Base-by-base conservation (phyloP, 2,113 vertebrate genomes). In the Chiloscyllium plagiosum region DNA sequence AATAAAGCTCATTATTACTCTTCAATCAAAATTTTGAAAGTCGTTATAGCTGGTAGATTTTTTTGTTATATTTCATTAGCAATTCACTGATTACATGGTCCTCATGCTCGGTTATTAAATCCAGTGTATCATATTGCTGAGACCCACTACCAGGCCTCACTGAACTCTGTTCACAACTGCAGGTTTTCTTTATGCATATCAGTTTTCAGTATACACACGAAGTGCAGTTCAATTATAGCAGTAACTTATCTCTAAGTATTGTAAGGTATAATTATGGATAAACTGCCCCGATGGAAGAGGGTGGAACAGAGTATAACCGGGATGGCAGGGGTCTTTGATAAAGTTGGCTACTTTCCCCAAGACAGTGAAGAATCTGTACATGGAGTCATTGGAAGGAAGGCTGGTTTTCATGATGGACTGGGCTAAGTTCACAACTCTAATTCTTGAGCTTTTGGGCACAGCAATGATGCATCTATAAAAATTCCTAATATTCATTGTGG, bases 11-110 rank as follows among this genome's bases (percentile, higher is more conserved):
- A 72, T 37, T 72, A 61, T 70, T 65, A 26, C 68, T 72, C 20
- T 72, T n/a, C 69, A 70, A 95, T 95, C 69, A 76, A 76, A 61
- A 95, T 72, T 47, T 72, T 47, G 72, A 72, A 95, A 93, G n/a
- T 93, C 22, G 61, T 66, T 87, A 61, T 93, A n/a, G 20, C 33
- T 56, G 87, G 56, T 37, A 22, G 33, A 8, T 56, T 61, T n/a
- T 61, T 61, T 90, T 33, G 52, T 47, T 90, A 33, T 61, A 95
- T 26, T 95, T 50, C 94, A 72, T 52, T 50, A 29, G 68, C 94
- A 95, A 95, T 52, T 26, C 42, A 37, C 87, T 61, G 4, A 61
- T 94, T 42, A 50, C 17, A 50, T 5, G 12, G 47, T 29, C 13
- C 42, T 47, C 94, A 12, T 47, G 4, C n/a, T 7, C 69, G 50